phyloP scores from a whole-genome alignment of 2,113 vertebrate species.

The Cyanoderma ruficeps region DNA sequence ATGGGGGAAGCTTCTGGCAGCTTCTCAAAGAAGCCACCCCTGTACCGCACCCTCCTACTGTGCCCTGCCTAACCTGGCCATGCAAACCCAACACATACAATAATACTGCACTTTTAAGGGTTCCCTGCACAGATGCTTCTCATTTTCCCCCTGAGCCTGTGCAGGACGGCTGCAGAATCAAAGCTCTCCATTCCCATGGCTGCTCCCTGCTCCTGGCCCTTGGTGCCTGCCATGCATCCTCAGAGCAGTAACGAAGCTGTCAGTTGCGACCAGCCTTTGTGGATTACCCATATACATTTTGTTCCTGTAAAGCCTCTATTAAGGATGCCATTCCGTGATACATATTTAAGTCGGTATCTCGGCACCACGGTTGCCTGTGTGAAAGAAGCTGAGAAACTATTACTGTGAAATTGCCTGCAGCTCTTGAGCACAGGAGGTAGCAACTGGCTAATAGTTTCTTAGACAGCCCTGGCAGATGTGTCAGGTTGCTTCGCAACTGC shows the following conservation, averaged over 20 bases:
- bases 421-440: constrained; percentile 44
- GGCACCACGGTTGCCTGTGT: background rate
- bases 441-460: constrained; percentile 48
- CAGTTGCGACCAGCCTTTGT: background rate
- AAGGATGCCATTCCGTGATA: background rate
- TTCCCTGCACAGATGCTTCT: background rate
- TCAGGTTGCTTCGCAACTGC: constrained; percentile 35
- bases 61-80: background rate
- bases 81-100: background rate
- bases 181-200: background rate
- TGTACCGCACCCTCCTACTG: background rate
- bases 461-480: constrained; percentile 44
- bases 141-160: background rate
- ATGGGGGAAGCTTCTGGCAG: background rate
- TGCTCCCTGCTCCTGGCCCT: background rate
- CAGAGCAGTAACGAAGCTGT: constrained; percentile 4
- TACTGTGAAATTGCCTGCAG: constrained; percentile 50
- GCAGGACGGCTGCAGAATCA: background rate
- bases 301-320: background rate
- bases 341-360: constrained; percentile 14
- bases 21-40: background rate
- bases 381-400: constrained; percentile 34
- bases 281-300: background rate
- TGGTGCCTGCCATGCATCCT: background rate
- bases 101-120: background rate